phyloP scores from a whole-genome alignment of 2,888 invertebrate species.

The Drosophila mulleri region DNA sequence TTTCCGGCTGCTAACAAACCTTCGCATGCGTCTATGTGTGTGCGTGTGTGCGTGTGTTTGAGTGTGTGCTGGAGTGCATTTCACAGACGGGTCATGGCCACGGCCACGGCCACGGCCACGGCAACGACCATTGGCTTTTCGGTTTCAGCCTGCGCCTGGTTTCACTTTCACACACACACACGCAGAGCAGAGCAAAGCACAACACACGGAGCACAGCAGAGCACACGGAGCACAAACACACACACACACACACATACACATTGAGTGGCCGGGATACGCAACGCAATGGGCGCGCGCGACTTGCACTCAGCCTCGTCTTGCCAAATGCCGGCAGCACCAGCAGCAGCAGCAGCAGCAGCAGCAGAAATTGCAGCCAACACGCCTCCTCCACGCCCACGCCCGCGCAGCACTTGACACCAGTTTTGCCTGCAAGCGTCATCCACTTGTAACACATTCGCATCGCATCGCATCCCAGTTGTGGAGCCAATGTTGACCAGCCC shows the following conservation, averaged over 20 bases:
- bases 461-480: constrained; percentile 25
- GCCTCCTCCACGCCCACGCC: constrained; percentile 16
- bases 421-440: constrained; percentile 52
- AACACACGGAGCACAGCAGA: constrained; percentile 30
- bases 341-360: constrained; percentile 12
- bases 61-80: constrained; percentile 62
- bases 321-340: constrained; percentile 34
- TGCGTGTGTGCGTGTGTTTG: constrained; percentile 19
- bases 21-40: constrained; percentile 34
- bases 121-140: constrained; percentile 61
- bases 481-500: constrained; percentile 51
- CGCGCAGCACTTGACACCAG: constrained; percentile 41
- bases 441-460: constrained; percentile 75
- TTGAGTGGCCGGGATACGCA: constrained; percentile 47
- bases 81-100: constrained; percentile 70
- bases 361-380: constrained; percentile 6
- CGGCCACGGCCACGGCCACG: constrained; percentile 54
- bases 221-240: constrained; percentile 22
- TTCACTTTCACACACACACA: constrained; percentile 67
- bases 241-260: constrained; percentile 17
- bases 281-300: constrained; percentile 64
- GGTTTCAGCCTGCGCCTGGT: constrained; percentile 35
- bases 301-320: constrained; percentile 78
- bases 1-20: constrained; percentile 61
- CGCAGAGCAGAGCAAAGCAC: constrained; percentile 18